These are phyloP conservation scores for Dinomys branickii DNA, from an alignment of 2,113 vertebrate species.

Conservation along the genomic window DNA sequence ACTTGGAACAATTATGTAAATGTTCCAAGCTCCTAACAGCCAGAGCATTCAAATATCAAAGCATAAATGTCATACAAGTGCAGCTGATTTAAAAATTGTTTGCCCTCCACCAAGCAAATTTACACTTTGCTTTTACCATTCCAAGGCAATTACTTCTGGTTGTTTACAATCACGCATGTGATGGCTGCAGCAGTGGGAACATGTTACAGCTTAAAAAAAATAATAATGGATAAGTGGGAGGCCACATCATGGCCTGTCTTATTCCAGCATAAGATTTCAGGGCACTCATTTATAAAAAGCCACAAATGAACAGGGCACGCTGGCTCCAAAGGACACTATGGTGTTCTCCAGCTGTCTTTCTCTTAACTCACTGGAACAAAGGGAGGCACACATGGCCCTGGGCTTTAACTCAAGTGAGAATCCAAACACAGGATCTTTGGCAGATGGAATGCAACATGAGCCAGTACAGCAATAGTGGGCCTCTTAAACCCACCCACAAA, in stretches of 20 bases:
- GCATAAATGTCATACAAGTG: conserved; percentile 77
- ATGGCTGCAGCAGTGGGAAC: conserved; percentile 6
- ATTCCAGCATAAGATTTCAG: neutral
- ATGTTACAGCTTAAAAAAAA: neutral
- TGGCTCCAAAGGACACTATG: neutral
- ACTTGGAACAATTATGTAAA: conserved; percentile 78
- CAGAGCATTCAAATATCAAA: conserved; percentile 67
- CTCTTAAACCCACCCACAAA: neutral
- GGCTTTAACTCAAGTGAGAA: neutral
- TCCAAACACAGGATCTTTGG: neutral
- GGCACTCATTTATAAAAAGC: neutral
- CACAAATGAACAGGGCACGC: neutral
- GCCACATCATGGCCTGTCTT: neutral
- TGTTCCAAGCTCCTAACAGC: conserved; percentile 69
- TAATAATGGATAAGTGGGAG: conserved; percentile 11
- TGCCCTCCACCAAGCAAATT: conserved; percentile 71
- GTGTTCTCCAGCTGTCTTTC: neutral
- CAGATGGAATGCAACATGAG: neutral
- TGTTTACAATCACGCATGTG: conserved; percentile 71
- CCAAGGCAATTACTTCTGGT: conserved; percentile 72
- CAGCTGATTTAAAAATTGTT: conserved; percentile 77
- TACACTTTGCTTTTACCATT: conserved; percentile 71
- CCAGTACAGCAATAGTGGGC: neutral
- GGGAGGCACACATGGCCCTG: neutral
- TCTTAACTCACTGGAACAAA: neutral